Conservation (phyloP, 2,797 vertebrate species). For the Xenopus petersii region DNA sequence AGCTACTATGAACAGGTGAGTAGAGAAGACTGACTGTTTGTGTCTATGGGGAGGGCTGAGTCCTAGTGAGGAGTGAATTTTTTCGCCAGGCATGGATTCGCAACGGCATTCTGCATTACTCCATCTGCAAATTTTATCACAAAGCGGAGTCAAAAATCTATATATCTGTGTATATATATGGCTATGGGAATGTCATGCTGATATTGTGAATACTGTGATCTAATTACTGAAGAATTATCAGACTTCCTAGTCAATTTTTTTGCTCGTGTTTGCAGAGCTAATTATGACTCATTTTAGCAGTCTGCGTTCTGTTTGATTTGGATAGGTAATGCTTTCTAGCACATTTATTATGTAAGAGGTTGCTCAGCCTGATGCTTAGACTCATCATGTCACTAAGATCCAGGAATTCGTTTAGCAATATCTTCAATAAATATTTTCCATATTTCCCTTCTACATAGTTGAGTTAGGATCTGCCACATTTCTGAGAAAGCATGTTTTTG, state of each 20-base stretch:
- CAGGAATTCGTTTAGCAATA: not conserved
- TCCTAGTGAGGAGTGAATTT: no score
- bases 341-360: slow-evolving; percentile 78
- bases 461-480: slow-evolving; percentile 30
- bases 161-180: slow-evolving; percentile 50
- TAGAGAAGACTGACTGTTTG: no score
- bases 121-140: no score
- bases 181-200: slow-evolving; percentile 78
- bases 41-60: no score
- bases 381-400: no score
- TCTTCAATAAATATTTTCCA: no score
- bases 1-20: no score
- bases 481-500: slow-evolving; percentile 7
- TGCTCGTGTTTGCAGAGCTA: slow-evolving; percentile 73
- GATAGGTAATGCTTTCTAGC: slow-evolving; percentile 71
- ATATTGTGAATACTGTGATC: slow-evolving; percentile 76
- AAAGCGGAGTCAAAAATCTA: no score
- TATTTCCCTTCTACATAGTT: slow-evolving; percentile 60
- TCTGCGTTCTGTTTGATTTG: slow-evolving; percentile 81
- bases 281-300: slow-evolving; percentile 76
- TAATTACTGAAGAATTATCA: slow-evolving; percentile 84
- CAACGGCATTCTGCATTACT: no score
- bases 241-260: slow-evolving; percentile 78
- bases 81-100: no score
- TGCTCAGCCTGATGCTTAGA: slow-evolving; percentile 38